Percentiles rank a stretch among this genome's conserved stretches.
These are phyloP conservation scores for Falcaria lacertinaria DNA, from an alignment of 2,888 invertebrate species.

Conservation along the genomic window DNA sequence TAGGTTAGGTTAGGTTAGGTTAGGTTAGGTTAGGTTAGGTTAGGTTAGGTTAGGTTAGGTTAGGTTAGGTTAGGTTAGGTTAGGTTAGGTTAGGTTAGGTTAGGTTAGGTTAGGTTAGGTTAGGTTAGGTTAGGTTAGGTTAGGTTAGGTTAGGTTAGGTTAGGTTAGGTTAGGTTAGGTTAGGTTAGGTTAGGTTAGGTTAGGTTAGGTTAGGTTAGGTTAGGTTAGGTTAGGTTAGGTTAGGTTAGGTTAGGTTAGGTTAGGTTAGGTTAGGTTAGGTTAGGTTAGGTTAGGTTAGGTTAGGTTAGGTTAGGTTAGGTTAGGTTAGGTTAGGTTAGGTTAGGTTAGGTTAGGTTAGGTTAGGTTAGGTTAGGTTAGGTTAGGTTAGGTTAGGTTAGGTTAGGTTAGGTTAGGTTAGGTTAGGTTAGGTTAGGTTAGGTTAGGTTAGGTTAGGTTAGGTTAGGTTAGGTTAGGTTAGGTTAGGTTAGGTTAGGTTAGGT, in stretches of 20 bases:
- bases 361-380: background rate
- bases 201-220: background rate
- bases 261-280: background rate
- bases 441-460: background rate
- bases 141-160: background rate
- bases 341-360: background rate
- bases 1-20: background rate
- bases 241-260: background rate
- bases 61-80: background rate
- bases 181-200: background rate
- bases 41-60: background rate
- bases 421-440: background rate
- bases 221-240: background rate
- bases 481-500: background rate
- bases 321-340: background rate
- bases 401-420: background rate
- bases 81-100: background rate
- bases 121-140: background rate
- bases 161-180: background rate
- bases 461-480: background rate
- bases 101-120: background rate
- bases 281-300: background rate
- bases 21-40: background rate
- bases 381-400: background rate
- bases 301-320: background rate